Base-by-base conservation (phyloP, 1,140 invertebrate genomes). In the Bicyclus anynana region DNA sequence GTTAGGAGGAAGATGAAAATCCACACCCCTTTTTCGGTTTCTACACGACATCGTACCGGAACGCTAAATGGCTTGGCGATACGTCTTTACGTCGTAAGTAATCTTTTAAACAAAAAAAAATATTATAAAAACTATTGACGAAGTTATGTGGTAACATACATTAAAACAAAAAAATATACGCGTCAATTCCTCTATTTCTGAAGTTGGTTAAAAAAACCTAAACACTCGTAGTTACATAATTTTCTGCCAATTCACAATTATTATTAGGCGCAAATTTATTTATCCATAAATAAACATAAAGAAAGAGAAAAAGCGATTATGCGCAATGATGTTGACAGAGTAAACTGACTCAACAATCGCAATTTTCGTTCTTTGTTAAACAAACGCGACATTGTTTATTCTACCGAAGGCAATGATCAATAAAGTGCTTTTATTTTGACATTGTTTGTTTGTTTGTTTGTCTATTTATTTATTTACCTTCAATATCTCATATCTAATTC, bases 231-330 rank as follows among this genome's bases (percentile, higher is more conserved):
- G 23, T 23, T 23, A 23, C 7, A 23, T 23, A 23, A 23, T 4
- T 23, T 23, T 23, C 23, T 23, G 23, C 23, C 23, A 7, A 23
- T 7, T 7, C 29, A n/a, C 29, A 10, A 27, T 27, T 29, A 7
- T 33, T 33, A 33, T 33, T 33, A 33, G 40, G 17, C 18, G 40
- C 40, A 18, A 44, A 44, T 20, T 44, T 20, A 44, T 20, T 20
- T 33, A 33, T 35, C 16, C n/a, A 21, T 21, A 56, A 40, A 18
- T 52, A 52, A 37, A 52, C 33, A 47, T 10, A 59, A 33, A 10
- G 18, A 37, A 59, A 44, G 20, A n/a, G 5, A 46, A 44, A 51
- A 58, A 42, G 38, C 55, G 56, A 59, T 59, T 47, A 52, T 59
- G 40, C 55, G 35, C 29, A 46, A 59, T 47, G 40, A 37, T 59